Evolutionary conservation across 1,140 invertebrate genomes (phyloP), one percentile per base, ranked within the genome.

Genomic region (Physella acuta): DNA sequence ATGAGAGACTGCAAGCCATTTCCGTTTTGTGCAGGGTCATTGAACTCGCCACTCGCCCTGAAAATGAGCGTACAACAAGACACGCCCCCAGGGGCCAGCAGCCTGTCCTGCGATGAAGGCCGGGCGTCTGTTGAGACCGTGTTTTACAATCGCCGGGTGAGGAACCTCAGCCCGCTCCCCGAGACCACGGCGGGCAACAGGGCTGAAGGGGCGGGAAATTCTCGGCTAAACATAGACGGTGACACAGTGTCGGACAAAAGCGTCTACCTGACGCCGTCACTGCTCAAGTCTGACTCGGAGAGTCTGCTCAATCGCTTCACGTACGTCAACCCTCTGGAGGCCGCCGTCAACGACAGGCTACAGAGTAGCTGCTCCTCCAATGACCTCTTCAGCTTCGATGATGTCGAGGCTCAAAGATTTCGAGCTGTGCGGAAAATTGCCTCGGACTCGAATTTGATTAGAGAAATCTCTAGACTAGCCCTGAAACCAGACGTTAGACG

Each of bases 111-210:
- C n/a, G n/a, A n/a, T n/a, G n/a, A n/a, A n/a, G n/a, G n/a, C n/a
- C n/a, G n/a, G n/a, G n/a, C n/a, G n/a, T n/a, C n/a, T n/a, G n/a
- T n/a, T 30, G 34, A 67, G 0, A 39, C 16, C 24, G 4, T 24
- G 17, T 5, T 64, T 11, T 49, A 24, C 11, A 17, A 14, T 55
- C 52, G 52, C 34, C 30, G 64, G 1, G 44, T 37, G 20, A 67
- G 64, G 56, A 67, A 28, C 30, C 36, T 67, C n/a, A 67, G 64
- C 26, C 64, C 64, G 1, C 64, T 67, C 26, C 64, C 52, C 1
- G 64, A 67, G 36, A 16, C 26, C n/a, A 51, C 28, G 16, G 30
- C 2, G 24, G 28, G 31, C 33, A 36, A 28, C 17, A 17, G 17
- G 14, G 39, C 36, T 3, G 26, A 5, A 5, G 28, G 36, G 17